Conservation (phyloP, 2,113 vertebrate genomes). For the Tragelaphus imberbis region DNA sequence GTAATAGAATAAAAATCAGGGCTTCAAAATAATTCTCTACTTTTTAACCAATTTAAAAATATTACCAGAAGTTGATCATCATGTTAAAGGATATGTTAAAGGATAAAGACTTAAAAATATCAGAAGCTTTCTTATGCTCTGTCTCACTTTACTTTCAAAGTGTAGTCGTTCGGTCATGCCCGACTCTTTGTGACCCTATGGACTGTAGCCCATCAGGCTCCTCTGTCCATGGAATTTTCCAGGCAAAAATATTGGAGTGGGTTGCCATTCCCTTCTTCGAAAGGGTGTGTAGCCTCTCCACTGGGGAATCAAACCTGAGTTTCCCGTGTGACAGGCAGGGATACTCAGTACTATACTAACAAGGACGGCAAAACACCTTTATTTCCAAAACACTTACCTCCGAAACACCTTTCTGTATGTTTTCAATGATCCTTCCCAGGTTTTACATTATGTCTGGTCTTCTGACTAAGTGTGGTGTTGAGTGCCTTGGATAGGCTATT, state of each 20-base stretch:
- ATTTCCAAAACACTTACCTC: neutral
- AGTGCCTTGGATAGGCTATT: neutral
- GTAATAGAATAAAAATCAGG: neutral
- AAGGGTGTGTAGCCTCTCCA: neutral
- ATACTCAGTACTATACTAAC: neutral
- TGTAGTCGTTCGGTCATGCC: neutral
- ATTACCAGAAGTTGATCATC: neutral
- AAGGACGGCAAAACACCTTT: neutral
- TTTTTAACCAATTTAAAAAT: neutral
- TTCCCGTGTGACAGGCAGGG: neutral
- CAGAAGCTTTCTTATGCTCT: neutral
- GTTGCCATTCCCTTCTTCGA: neutral
- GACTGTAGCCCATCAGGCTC: neutral
- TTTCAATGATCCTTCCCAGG: neutral
- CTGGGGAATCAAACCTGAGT: fast-evolving
- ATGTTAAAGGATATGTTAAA: no score
- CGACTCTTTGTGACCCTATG: neutral
- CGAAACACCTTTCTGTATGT: neutral
- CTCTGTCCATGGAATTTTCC: neutral
- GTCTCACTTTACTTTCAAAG: neutral
- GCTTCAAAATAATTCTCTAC: neutral
- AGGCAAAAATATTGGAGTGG: neutral
- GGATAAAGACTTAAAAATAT: neutral
- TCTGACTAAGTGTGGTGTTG: neutral
- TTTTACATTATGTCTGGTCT: neutral